These are phyloP conservation scores for Cheilinus undulatus DNA, from an alignment of 2,113 vertebrate genomes.

Conservation along the genomic window DNA sequence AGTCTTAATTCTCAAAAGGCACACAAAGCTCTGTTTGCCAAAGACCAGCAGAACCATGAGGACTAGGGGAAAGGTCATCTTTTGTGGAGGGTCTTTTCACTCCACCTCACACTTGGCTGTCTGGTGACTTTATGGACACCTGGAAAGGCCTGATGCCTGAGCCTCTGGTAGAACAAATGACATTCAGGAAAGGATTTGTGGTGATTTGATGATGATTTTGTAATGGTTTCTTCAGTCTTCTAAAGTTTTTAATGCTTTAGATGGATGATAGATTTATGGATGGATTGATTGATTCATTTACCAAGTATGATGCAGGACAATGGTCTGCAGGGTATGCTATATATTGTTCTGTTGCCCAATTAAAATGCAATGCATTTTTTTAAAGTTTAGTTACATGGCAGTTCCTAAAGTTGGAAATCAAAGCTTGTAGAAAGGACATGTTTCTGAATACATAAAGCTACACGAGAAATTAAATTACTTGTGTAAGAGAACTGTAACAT, in stretches of 20 bases:
- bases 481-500: too few relatives aligned
- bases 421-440: too few relatives aligned
- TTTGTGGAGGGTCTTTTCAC: constrained; percentile 3
- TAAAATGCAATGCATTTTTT: neutral
- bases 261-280: too few relatives aligned
- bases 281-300: too few relatives aligned
- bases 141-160: neutral
- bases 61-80: constrained; percentile 12
- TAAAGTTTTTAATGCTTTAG: neutral
- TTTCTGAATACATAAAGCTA: too few relatives aligned
- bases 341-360: neutral
- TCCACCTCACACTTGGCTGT: constrained; percentile 1
- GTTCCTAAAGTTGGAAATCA: neutral
- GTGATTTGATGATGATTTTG: neutral
- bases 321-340: too few relatives aligned
- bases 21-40: neutral
- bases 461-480: too few relatives aligned
- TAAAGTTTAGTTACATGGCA: neutral
- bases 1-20: neutral
- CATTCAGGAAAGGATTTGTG: neutral
- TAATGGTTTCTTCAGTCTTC: neutral
- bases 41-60: neutral
- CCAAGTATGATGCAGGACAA: too few relatives aligned
- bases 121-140: neutral
- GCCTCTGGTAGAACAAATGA: neutral